Base-by-base conservation (phyloP, 2,888 invertebrate genomes). In the Sinodicranocentrus sp. region DNA sequence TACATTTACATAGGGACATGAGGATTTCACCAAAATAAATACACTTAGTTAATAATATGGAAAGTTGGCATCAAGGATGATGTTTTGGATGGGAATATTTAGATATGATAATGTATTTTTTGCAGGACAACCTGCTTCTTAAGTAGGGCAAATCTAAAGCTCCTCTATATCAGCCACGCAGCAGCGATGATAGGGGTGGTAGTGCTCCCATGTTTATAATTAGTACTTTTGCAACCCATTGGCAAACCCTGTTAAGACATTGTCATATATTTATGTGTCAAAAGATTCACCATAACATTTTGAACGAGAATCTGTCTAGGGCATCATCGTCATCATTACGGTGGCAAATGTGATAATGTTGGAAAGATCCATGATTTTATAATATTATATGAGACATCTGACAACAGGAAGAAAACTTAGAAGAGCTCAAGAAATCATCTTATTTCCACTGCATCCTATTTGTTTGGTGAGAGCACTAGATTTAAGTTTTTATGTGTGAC, bases 201-300 rank as follows among this genome's bases (percentile, higher is more conserved):
- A 3, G 75, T 59, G 26, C 39, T 52, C 43, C 48, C 67, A 44
- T 43, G 80, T 80, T 80, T 80, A 80, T 80, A 80, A 80, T 80
- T 80, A 80, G 80, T 80, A 54, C 73, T 63, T 54, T 39, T 25
- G 65, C 67, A 57, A 26, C 57, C 25, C 59, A 77, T 71, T 63
- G 79, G 71, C n/a, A 71, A 79, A 79, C 52, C 26, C 57, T 68
- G 78, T 70, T 78, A 54, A 44, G 44, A 61, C 57, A 70, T 48
- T 71, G 54, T 79, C 79, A 67, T 73, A 80, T 73, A 80, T 80
- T 67, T 65, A 54, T 79, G 70, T 70, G 79, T 72, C 65, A 80
- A 57, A 54, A 79, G 54, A 72, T 52, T 61, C 19, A 71, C 59
- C 65, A 79, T 71, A 79, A 54, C 67, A 73, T 80, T 72, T 73